Conservation (phyloP, 2,888 invertebrate genomes). For the Lottia gigantea region DNA sequence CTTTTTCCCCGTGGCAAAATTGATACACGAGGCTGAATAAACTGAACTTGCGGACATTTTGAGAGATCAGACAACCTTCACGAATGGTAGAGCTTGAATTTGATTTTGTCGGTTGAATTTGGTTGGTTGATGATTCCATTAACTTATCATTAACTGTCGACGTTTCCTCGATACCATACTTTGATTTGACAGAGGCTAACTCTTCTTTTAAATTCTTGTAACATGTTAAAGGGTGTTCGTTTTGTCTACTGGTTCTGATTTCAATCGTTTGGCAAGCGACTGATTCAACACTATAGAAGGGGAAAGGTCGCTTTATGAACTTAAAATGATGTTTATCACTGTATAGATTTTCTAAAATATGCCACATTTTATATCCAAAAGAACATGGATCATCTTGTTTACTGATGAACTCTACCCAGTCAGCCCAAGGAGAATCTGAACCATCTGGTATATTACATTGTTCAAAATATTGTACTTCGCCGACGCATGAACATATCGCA, state of each 20-base stretch:
- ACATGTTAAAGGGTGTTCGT: too few species aligned
- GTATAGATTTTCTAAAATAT: background rate
- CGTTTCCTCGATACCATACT: too few species aligned
- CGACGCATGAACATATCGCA: constrained; percentile 15
- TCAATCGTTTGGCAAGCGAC: constrained; percentile 1
- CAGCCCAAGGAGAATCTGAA: constrained; percentile 18
- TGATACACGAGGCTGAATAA: background rate
- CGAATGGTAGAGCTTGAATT: background rate
- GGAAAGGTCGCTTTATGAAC: constrained; percentile 13
- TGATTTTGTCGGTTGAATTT: too few species aligned
- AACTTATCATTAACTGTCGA: too few species aligned
- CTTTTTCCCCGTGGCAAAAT: background rate
- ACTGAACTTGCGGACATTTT: background rate
- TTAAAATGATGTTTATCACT: background rate
- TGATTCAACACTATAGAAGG: constrained; percentile 12
- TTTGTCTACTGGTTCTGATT: background rate
- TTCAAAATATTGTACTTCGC: constrained; percentile 18
- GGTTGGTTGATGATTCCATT: too few species aligned
- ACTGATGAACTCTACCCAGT: constrained; percentile 13
- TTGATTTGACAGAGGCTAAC: too few species aligned
- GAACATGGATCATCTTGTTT: constrained; percentile 11
- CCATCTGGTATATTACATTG: constrained; percentile 18
- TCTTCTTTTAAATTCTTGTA: too few species aligned
- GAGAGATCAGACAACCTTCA: background rate
- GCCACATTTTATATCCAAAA: constrained; percentile 13